Evolutionary conservation across 2,113 vertebrate species (phyloP), one percentile per base, ranked within the genome.

Genomic region (Maccullochella peelii): DNA sequence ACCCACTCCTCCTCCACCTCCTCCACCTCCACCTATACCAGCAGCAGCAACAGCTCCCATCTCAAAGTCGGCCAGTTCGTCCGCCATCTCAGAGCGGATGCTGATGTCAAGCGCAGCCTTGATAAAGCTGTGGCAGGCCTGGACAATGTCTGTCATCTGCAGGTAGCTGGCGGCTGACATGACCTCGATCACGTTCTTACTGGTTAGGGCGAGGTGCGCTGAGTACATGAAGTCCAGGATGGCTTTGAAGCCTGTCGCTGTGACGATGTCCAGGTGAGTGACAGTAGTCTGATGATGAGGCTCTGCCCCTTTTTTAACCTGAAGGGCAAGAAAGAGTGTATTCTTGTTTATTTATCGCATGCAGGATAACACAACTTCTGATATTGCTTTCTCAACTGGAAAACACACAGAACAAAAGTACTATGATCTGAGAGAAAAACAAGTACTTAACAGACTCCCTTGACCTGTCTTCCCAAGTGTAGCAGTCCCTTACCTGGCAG

Each of bases 171-270:
- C 98, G 0, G 98, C 98, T 0, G 98, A 99, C 98, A 99, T 99
- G 81, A 99, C 98, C 93, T 99, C 98, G 0, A 99, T 99, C 89
- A 99, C 98, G 4, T 99, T 99, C 84, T 98, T 96, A 94, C 98
- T 99, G 92, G 97, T 99, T 89, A 99, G 96, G 0, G 97, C 98
- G 9, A 99, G 95, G 93, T 98, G 98, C 0, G 98, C 98, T 0
- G 98, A 99, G 61, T 99, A 99, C 98, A 99, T 99, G 95, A 99
- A 99, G 95, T 99, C 98, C 68, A 99, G 96, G 92, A 99, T 99
- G 72, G 97, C 97, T 93, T 98, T 97, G 89, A 99, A 99, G 89
- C 98, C 98, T 59, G 98, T 98, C 0, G 98, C 98, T 0, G 98
- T 99, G 83, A 99, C 98, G 0, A 99, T 99, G 93, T 99, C 98